phyloP scores from a whole-genome alignment of 1,140 invertebrate genomes.

The Hylaeus volcanicus region DNA sequence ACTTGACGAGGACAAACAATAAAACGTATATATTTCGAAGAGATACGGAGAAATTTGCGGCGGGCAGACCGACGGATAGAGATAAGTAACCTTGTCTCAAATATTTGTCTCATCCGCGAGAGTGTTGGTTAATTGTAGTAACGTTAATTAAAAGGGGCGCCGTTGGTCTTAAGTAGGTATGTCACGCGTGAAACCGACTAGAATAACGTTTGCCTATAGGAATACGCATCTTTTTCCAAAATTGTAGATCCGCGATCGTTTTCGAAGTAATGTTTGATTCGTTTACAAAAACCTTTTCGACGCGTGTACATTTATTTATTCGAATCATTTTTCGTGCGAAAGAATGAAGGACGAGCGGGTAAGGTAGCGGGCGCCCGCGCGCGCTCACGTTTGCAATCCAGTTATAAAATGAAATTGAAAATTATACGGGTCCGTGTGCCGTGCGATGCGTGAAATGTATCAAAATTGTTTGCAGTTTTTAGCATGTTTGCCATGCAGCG shows the following conservation, averaged over 20 bases:
- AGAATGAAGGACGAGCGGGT: too few species aligned
- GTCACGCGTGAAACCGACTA: constrained; percentile 41
- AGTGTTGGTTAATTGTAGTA: constrained; percentile 48
- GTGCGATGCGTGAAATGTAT: constrained; percentile 35
- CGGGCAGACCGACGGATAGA: constrained; percentile 11
- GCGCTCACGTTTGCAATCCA: constrained; percentile 7
- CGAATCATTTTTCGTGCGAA: too few species aligned
- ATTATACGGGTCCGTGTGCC: constrained; percentile 19
- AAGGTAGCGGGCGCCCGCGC: not conserved
- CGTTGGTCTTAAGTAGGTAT: constrained; percentile 20
- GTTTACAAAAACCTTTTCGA: too few species aligned
- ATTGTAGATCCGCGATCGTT: not conserved
- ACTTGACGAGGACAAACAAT: not conserved
- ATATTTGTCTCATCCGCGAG: constrained; percentile 37
- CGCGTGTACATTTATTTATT: too few species aligned
- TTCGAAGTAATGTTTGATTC: too few species aligned
- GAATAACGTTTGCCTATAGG: constrained; percentile 26
- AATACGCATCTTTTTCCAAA: not conserved
- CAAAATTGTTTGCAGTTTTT: constrained; percentile 53
- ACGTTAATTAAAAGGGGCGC: constrained; percentile 45
- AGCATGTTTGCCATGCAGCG: constrained; percentile 36
- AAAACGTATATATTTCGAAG: not conserved
- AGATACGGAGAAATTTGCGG: constrained; percentile 8
- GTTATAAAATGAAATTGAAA: constrained; percentile 48
- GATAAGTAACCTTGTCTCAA: constrained; percentile 44